Conservation (phyloP, 2,797 vertebrate genomes). For the Phalloptychus januarius region DNA sequence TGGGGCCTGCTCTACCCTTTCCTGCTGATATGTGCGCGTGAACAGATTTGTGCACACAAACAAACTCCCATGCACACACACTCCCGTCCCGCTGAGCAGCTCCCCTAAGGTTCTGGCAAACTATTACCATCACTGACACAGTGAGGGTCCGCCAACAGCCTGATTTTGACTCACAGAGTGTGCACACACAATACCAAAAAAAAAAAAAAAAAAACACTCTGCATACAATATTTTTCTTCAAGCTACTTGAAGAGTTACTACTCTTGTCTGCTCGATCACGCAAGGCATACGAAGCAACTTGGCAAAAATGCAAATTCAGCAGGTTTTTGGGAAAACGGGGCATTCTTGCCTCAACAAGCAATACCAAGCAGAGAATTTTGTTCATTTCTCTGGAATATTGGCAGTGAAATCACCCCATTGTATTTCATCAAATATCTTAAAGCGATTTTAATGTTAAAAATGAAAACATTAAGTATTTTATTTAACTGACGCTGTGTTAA, state of each 20-base stretch:
- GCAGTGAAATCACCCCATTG: background rate
- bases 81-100: constrained; percentile 55
- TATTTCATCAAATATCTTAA: background rate
- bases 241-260: constrained; percentile 39
- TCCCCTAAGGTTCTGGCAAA: constrained; percentile 71
- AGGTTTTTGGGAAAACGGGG: constrained; percentile 32
- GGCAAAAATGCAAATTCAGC: constrained; percentile 36
- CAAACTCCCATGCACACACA: constrained; percentile 19
- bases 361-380: background rate
- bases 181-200: constrained; percentile 33
- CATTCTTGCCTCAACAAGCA: constrained; percentile 13
- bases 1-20: constrained; percentile 57
- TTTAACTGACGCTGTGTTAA: background rate
- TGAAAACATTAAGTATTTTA: background rate
- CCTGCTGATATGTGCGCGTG: constrained; percentile 58
- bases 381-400: background rate
- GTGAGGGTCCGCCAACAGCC: constrained; percentile 66
- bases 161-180: constrained; percentile 59
- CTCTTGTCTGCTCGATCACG: constrained; percentile 40
- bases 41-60: constrained; percentile 15
- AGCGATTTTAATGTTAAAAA: background rate
- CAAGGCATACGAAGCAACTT: constrained; percentile 37
- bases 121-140: constrained; percentile 75
- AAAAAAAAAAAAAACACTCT: background rate
- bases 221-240: constrained; percentile 41